Evolutionary conservation across 2,797 vertebrate species (phyloP).

Genomic region (Parauchenoglanis ngamensis): DNA sequence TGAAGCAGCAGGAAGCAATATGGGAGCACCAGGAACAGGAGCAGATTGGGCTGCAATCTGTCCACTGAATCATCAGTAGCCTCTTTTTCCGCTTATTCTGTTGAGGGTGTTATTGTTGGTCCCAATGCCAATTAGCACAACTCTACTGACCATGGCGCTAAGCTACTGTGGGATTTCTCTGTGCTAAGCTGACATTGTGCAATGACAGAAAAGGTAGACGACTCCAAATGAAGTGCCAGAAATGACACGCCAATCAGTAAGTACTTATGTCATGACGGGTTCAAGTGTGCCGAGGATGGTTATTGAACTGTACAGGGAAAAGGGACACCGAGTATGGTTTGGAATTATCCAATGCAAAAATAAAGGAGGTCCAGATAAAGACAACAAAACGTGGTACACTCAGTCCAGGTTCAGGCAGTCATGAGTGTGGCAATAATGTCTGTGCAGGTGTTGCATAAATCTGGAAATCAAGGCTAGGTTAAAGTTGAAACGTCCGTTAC

Average conservation of each 20-base stretch:
- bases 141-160: background rate
- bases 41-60: constrained; percentile 49
- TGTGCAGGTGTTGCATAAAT: background rate
- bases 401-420: background rate
- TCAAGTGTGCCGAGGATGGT: background rate
- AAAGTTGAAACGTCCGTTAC: constrained; percentile 18
- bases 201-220: background rate
- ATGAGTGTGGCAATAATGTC: background rate
- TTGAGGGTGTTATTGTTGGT: background rate
- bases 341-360: background rate
- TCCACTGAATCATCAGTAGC: constrained; percentile 29
- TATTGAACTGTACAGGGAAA: background rate
- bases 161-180: background rate
- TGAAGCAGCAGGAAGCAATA: constrained; percentile 22
- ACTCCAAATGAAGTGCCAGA: background rate
- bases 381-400: background rate
- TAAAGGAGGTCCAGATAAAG: background rate
- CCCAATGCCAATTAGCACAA: background rate
- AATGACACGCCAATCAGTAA: background rate
- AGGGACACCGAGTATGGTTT: background rate
- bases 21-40: constrained; percentile 29
- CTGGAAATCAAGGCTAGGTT: constrained; percentile 2
- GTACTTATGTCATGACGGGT: background rate
- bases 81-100: constrained; percentile 10
- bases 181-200: background rate